A percentile compares a stretch with the other conserved stretches of the same genome.
Conservation (phyloP, 2,113 vertebrate genomes). For the Abramis brama region DNA sequence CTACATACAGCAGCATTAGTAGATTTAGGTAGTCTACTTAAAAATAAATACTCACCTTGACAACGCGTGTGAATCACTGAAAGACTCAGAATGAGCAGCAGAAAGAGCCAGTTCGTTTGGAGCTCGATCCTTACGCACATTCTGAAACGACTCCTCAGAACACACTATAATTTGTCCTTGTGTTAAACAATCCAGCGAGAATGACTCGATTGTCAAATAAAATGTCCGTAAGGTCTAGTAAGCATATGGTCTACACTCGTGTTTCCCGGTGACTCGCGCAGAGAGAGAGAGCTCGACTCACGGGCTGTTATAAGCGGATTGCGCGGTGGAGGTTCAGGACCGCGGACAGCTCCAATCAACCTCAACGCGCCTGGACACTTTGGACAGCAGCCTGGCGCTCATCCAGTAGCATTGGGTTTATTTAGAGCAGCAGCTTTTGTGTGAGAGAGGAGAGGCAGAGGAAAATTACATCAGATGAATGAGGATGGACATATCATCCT, state of each 20-base stretch:
- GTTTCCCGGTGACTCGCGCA: not conserved
- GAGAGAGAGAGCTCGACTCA: not conserved
- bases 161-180: conserved; percentile 64
- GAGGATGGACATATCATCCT: not conserved
- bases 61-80: conserved; percentile 57
- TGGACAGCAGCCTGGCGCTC: conserved; percentile 29
- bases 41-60: conserved; percentile 70
- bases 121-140: conserved; percentile 64
- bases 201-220: conserved; percentile 30
- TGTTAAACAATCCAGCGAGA: conserved; percentile 63
- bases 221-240: conserved; percentile 5
- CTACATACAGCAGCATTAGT: not conserved
- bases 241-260: not conserved
- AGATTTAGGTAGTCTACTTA: not conserved
- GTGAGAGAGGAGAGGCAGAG: not conserved
- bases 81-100: conserved; percentile 62
- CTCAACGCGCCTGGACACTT: conserved; percentile 55
- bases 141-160: conserved; percentile 62
- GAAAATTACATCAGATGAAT: not conserved
- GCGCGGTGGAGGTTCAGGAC: conserved; percentile 72
- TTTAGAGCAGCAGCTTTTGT: conserved; percentile 25
- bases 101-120: conserved; percentile 59
- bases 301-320: conserved; percentile 57
- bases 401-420: not conserved
- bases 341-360: conserved; percentile 87